These are phyloP conservation scores for Recurvirostra avosetta DNA, from an alignment of 2,113 vertebrate genomes.

Conservation along the genomic window DNA sequence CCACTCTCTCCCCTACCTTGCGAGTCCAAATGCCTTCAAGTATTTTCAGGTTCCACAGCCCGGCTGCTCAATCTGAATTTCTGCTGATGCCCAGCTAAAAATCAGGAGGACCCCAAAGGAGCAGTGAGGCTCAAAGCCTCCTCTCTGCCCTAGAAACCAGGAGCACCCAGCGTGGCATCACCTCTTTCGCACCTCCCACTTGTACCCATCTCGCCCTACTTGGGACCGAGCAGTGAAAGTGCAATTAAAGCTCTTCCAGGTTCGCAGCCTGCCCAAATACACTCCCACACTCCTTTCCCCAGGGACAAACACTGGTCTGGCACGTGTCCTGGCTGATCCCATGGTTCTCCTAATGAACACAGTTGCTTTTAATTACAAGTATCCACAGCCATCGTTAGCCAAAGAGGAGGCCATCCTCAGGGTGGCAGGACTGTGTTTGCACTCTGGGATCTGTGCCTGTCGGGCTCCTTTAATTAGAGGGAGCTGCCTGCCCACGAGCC, in stretches of 20 bases:
- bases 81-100: not conserved
- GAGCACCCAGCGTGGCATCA: not conserved
- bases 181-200: not conserved
- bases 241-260: not conserved
- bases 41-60: not conserved
- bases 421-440: not conserved
- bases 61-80: not conserved
- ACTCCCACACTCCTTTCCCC: not conserved
- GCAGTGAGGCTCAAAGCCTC: not conserved
- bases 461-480: not conserved
- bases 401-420: not conserved
- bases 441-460: not conserved
- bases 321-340: not conserved
- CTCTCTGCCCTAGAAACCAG: not conserved
- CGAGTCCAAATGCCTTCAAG: not conserved
- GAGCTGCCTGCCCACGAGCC: not conserved
- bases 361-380: constrained; percentile 12
- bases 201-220: not conserved
- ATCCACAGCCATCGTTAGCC: not conserved
- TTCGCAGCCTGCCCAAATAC: not conserved
- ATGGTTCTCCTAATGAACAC: not conserved
- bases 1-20: not conserved
- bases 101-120: not conserved
- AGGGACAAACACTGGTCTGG: not conserved
- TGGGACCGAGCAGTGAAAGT: not conserved